Conservation (phyloP, 2,888 invertebrate genomes). For the Hydrotaea cyrtoneurina region DNA sequence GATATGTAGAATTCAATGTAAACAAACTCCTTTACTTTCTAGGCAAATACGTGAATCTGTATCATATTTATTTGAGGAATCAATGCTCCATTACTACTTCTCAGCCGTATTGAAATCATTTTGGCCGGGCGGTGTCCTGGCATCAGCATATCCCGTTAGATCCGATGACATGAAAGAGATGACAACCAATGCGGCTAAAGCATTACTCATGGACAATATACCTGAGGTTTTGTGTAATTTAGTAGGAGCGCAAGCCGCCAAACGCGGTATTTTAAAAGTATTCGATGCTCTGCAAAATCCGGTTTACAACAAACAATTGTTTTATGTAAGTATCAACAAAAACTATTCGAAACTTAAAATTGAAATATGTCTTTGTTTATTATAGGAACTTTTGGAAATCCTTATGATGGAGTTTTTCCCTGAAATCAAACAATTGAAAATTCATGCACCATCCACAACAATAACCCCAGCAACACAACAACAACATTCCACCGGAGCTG, state of each 20-base stretch:
- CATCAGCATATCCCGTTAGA: conserved; percentile 81
- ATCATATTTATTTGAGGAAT: conserved; percentile 92
- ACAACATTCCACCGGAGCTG: conserved; percentile 36
- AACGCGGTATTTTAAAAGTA: conserved; percentile 91
- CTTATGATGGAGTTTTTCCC: conserved; percentile 86
- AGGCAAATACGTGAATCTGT: conserved; percentile 94
- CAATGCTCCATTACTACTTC: conserved; percentile 94
- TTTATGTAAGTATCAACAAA: conserved; percentile 87
- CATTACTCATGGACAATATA: conserved; percentile 85
- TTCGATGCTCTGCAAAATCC: conserved; percentile 93
- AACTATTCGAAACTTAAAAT: background rate
- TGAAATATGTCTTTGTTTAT: conserved; percentile 27
- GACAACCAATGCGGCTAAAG: conserved; percentile 85
- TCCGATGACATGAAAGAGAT: conserved; percentile 86
- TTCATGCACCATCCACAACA: conserved; percentile 56
- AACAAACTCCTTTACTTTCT: conserved; percentile 50
- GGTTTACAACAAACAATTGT: conserved; percentile 92
- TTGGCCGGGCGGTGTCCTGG: conserved; percentile 93
- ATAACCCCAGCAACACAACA: conserved; percentile 29
- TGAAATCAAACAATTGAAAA: conserved; percentile 84
- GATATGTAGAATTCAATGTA: background rate
- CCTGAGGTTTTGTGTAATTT: conserved; percentile 90
- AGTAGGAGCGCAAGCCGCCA: conserved; percentile 92
- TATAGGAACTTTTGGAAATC: conserved; percentile 86
- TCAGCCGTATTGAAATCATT: conserved; percentile 91